Conservation (phyloP, 2,888 invertebrate species). For the Danaus chrysippus region DNA sequence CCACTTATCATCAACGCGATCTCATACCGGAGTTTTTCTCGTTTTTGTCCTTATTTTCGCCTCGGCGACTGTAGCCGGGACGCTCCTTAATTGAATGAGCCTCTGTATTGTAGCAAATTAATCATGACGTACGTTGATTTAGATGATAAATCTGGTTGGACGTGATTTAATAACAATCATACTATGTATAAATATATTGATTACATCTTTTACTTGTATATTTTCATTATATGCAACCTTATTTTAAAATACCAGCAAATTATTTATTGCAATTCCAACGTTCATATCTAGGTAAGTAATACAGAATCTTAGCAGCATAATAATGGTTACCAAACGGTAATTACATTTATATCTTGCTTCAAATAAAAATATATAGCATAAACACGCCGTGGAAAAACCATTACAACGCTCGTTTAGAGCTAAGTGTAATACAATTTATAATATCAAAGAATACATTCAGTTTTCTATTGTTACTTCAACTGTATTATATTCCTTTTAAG, state of each 20-base stretch:
- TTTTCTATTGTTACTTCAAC: not conserved
- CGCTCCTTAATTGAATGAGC: slow-evolving; percentile 73
- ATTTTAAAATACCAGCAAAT: no score
- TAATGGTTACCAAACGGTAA: slow-evolving; percentile 44
- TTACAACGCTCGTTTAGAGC: slow-evolving; percentile 56
- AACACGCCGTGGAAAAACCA: slow-evolving; percentile 48
- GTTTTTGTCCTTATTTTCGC: slow-evolving; percentile 73
- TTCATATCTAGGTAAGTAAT: no score
- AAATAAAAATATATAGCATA: slow-evolving; percentile 55
- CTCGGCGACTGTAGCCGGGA: slow-evolving; percentile 60
- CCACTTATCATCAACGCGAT: slow-evolving; percentile 73
- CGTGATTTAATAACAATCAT: slow-evolving; percentile 11
- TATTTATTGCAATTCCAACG: no score
- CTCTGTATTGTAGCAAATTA: slow-evolving; percentile 63
- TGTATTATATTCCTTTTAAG: no score
- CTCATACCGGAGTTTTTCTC: slow-evolving; percentile 73
- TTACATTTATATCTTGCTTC: slow-evolving; percentile 55
- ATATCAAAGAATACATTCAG: slow-evolving; percentile 47
- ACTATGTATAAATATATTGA: no score
- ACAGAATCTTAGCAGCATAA: not conserved
- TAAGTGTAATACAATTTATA: slow-evolving; percentile 62
- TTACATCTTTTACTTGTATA: no score
- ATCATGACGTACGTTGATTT: slow-evolving; percentile 59
- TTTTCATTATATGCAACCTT: no score
- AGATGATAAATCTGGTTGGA: slow-evolving; percentile 21